phyloP scores from a whole-genome alignment of 2,797 vertebrate genomes.

The Darevskia mixta region DNA sequence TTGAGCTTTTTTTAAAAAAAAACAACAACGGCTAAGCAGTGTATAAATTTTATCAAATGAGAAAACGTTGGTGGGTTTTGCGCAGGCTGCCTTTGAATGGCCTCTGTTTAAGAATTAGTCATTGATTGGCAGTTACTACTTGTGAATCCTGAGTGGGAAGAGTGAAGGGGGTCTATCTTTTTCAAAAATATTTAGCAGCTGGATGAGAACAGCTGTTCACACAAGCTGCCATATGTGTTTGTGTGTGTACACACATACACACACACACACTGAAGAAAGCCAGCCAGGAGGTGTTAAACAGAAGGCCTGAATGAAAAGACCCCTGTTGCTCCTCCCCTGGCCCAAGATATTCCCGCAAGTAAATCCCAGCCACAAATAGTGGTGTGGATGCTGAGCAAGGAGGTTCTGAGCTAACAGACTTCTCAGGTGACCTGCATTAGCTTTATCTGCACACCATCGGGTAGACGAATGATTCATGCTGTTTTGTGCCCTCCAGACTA shows the following conservation, averaged over 20 bases:
- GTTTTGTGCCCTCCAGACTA: slow-evolving; percentile 88
- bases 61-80: too few relatives aligned
- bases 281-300: not conserved
- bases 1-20: too few relatives aligned
- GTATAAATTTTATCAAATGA: too few relatives aligned
- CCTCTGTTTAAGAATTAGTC: not conserved
- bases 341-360: slow-evolving; percentile 32
- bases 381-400: slow-evolving; percentile 68
- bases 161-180: not conserved
- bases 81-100: not conserved
- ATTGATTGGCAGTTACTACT: not conserved
- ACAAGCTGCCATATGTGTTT: too few relatives aligned
- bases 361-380: slow-evolving; percentile 69
- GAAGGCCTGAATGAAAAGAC: not conserved
- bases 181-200: not conserved
- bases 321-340: not conserved
- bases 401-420: slow-evolving; percentile 88
- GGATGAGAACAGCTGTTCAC: not conserved
- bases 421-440: slow-evolving; percentile 90
- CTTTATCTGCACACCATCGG: slow-evolving; percentile 88
- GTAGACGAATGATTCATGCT: slow-evolving; percentile 88
- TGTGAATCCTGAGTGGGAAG: not conserved
- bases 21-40: too few relatives aligned
- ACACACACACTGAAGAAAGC: not conserved
- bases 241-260: too few relatives aligned